Percentiles rank a stretch among this genome's conserved stretches.
Conservation (phyloP, 2,888 invertebrate species). For the Laspeyria flexula region DNA sequence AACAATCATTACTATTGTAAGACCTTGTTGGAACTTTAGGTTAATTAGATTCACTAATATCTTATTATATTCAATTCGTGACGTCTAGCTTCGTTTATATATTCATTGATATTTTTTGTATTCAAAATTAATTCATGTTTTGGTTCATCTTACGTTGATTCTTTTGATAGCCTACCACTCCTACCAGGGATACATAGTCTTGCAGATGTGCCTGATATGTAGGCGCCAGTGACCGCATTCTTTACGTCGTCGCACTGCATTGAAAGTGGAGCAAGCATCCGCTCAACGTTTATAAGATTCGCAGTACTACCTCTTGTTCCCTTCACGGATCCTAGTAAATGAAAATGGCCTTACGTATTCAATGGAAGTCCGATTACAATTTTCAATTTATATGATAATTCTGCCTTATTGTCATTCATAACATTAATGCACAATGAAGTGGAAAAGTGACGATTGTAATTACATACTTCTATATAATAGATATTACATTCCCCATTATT, state of each 20-base stretch:
- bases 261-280: constrained; percentile 77
- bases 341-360: background rate
- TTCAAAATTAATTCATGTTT: constrained; percentile 28
- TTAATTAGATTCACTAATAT: constrained; percentile 41
- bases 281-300: constrained; percentile 62
- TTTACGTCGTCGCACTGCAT: constrained; percentile 59
- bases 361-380: constrained; percentile 5
- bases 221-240: constrained; percentile 79
- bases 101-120: constrained; percentile 31
- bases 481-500: too few species aligned
- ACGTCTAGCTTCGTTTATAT: constrained; percentile 25
- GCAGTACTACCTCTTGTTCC: constrained; percentile 54
- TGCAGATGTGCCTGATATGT: constrained; percentile 49
- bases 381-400: constrained; percentile 31
- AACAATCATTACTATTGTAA: constrained; percentile 31
- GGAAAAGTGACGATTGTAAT: background rate
- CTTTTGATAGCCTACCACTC: constrained; percentile 22
- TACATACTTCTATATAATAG: background rate
- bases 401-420: constrained; percentile 18
- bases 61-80: constrained; percentile 37
- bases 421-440: constrained; percentile 9
- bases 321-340: constrained; percentile 43
- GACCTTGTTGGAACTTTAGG: constrained; percentile 34
- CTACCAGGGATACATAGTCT: constrained; percentile 53
- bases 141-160: constrained; percentile 23